A percentile compares a stretch with the other conserved stretches of the same genome.
Evolutionary conservation across 1,140 invertebrate genomes (phyloP).

Genomic region (Vanessa atalanta): DNA sequence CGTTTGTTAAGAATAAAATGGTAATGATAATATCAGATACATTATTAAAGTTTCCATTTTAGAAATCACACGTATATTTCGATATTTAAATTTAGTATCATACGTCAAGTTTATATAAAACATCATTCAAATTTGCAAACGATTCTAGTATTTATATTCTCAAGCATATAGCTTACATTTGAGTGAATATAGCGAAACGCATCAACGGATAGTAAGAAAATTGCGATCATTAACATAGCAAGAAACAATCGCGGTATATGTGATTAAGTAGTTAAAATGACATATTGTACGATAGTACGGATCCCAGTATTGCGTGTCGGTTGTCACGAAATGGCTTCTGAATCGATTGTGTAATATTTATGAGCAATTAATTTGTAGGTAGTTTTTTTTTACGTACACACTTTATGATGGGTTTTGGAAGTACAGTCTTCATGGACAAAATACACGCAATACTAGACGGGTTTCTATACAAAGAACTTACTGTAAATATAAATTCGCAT

Average conservation of each 20-base stretch:
- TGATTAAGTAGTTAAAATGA: conserved; percentile 38
- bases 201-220: conserved; percentile 16
- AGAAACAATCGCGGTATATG: conserved; percentile 16
- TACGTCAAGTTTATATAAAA: conserved; percentile 14
- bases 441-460: background rate
- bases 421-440: background rate
- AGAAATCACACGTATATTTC: conserved; percentile 1
- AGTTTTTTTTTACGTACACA: conserved; percentile 3
- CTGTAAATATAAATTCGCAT: too few relatives aligned
- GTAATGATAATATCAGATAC: background rate
- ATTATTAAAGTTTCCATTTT: background rate
- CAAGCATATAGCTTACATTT: background rate
- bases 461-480: background rate
- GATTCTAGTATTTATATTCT: background rate
- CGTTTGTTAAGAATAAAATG: too few relatives aligned
- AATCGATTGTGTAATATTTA: conserved; percentile 31
- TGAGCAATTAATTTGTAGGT: conserved; percentile 24
- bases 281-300: conserved; percentile 14
- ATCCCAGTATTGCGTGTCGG: conserved; percentile 29
- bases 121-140: background rate
- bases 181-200: background rate
- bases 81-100: background rate
- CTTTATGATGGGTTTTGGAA: background rate
- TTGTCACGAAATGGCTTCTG: conserved; percentile 37
- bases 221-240: conserved; percentile 28